Evolutionary conservation across 1,140 invertebrate genomes (phyloP).

Genomic region (Caenorhabditis briggsae): DNA sequence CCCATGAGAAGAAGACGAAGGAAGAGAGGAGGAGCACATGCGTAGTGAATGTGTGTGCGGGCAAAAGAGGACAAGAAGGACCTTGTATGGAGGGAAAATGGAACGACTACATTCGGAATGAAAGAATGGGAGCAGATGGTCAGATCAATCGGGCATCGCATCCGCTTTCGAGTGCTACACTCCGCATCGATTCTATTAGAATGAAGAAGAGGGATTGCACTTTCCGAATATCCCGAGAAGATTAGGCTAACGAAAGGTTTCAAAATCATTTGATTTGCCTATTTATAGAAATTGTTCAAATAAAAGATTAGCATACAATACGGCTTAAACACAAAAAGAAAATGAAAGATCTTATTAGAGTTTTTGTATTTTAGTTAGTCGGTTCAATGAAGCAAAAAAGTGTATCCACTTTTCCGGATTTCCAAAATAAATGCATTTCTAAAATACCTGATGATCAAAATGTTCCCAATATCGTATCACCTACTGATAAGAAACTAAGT

Average conservation of each 20-base stretch:
- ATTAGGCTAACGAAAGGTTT: no score
- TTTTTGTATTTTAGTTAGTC: no score
- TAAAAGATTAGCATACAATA: no score
- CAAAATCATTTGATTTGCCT: no score
- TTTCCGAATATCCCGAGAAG: no score
- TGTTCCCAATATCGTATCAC: not conserved
- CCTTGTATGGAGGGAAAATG: constrained; percentile 29
- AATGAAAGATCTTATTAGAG: no score
- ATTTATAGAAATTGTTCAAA: no score
- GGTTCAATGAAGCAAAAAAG: no score
- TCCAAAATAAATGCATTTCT: no score
- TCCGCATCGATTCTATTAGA: no score
- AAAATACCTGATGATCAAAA: not conserved
- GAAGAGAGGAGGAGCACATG: constrained; percentile 19
- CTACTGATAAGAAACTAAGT: not conserved
- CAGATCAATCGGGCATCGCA: constrained; percentile 15
- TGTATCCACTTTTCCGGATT: not conserved
- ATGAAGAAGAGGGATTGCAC: no score
- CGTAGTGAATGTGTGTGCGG: constrained; percentile 28
- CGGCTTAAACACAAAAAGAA: no score
- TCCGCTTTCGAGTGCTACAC: not conserved
- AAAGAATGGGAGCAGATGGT: constrained; percentile 42
- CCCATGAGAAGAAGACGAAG: constrained; percentile 45
- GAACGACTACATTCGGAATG: constrained; percentile 34
- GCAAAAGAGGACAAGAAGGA: constrained; percentile 18